Evolutionary conservation across 2,888 invertebrate species (phyloP).

Genomic region (Drosophila testacea): DNA sequence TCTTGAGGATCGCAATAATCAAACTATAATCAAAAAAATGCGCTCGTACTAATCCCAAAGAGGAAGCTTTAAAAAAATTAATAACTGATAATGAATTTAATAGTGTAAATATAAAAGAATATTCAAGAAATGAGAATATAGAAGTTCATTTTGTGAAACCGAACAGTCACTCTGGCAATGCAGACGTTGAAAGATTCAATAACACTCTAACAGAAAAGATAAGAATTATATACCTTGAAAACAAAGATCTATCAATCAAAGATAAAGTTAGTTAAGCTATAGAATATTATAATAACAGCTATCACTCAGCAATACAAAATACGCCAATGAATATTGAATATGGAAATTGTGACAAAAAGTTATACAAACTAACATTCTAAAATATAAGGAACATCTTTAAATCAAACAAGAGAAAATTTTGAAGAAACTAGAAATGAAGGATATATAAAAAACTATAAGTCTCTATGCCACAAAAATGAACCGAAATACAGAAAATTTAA

Average conservation of each 20-base stretch:
- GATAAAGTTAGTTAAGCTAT: conserved; percentile 31
- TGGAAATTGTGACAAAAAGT: conserved; percentile 24
- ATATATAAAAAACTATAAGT: conserved; percentile 27
- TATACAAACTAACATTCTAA: conserved; percentile 11
- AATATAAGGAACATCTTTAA: conserved; percentile 22
- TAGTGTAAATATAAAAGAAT: conserved; percentile 37
- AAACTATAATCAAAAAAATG: conserved; percentile 44
- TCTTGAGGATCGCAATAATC: neutral
- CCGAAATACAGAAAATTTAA: conserved; percentile 28
- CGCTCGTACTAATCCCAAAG: conserved; percentile 30
- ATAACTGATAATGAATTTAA: conserved; percentile 54
- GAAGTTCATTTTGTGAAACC: conserved; percentile 50
- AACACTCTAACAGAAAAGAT: conserved; percentile 29
- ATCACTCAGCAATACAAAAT: conserved; percentile 28
- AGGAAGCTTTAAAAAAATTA: conserved; percentile 33
- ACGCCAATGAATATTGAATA: conserved; percentile 19
- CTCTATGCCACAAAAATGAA: conserved; percentile 32
- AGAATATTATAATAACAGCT: conserved; percentile 29
- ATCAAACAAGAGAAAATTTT: conserved; percentile 21
- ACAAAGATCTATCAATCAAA: conserved; percentile 33
- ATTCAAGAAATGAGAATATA: conserved; percentile 34
- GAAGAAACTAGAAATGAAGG: conserved; percentile 23
- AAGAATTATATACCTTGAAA: conserved; percentile 36
- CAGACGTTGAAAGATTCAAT: conserved; percentile 45
- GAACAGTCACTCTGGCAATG: conserved; percentile 48